These are phyloP conservation scores for Drosophila fulvimacula DNA, from an alignment of 2,888 invertebrate species.

Conservation along the genomic window DNA sequence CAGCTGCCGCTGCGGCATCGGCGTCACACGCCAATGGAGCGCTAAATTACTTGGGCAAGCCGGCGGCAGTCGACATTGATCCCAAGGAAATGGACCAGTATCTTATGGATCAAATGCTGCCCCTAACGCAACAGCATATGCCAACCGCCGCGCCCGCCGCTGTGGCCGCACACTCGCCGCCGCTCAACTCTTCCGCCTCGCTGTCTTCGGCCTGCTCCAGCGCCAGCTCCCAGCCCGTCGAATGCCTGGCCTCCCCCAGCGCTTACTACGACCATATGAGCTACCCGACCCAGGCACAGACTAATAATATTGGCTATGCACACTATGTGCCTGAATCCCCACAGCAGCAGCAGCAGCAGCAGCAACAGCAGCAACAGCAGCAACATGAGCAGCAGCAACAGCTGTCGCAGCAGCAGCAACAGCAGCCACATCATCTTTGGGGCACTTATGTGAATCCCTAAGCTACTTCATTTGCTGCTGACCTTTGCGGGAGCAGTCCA, in stretches of 20 bases:
- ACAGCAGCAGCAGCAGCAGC: constrained; percentile 49
- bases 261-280: constrained; percentile 69
- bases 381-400: constrained; percentile 64
- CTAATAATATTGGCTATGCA: constrained; percentile 28
- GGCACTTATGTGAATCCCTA: constrained; percentile 82
- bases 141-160: constrained; percentile 12
- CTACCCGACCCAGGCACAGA: constrained; percentile 37
- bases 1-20: constrained; percentile 14
- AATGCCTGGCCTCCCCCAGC: constrained; percentile 53
- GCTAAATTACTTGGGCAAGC: constrained; percentile 82
- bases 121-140: constrained; percentile 70
- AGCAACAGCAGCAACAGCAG: constrained; percentile 59
- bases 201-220: constrained; percentile 73
- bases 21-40: constrained; percentile 82
- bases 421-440: constrained; percentile 80
- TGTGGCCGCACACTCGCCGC: constrained; percentile 59
- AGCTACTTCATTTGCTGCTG: constrained; percentile 67
- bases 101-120: constrained; percentile 83
- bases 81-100: constrained; percentile 85
- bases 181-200: constrained; percentile 73
- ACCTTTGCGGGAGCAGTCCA: constrained; percentile 51
- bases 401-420: constrained; percentile 62
- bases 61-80: constrained; percentile 75
- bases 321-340: constrained; percentile 46
- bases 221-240: constrained; percentile 69